A percentile compares a stretch with the other conserved stretches of the same genome.
These are phyloP conservation scores for Fragum whitleyi DNA, from an alignment of 2,888 invertebrate genomes.

Conservation along the genomic window DNA sequence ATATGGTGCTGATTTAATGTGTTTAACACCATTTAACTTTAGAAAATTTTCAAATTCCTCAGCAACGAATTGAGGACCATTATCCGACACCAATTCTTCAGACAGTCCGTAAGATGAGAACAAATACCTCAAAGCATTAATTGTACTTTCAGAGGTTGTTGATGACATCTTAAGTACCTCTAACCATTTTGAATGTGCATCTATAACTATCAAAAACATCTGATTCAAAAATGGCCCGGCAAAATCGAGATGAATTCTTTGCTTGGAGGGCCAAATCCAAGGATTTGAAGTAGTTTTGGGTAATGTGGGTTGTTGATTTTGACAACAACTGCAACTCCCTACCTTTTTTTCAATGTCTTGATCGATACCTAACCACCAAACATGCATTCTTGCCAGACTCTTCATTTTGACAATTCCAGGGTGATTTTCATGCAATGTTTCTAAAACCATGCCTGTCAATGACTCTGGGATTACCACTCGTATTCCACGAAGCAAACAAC, in stretches of 20 bases:
- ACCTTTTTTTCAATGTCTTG: slow-evolving; percentile 67
- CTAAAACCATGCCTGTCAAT: not conserved
- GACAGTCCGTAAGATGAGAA: too few relatives aligned
- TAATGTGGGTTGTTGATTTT: slow-evolving; percentile 50
- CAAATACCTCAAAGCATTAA: slow-evolving; percentile 13
- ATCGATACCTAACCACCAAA: slow-evolving; percentile 41
- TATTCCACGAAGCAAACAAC: not conserved
- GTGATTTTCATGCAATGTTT: not conserved
- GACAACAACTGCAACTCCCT: slow-evolving; percentile 30
- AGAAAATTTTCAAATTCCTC: not conserved
- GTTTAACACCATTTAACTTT: not conserved
- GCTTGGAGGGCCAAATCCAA: slow-evolving; percentile 73
- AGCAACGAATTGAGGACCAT: not conserved
- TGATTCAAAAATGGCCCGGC: slow-evolving; percentile 81
- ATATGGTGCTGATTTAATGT: not conserved
- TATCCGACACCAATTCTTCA: not conserved
- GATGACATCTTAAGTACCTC: slow-evolving; percentile 3
- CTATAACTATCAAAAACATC: slow-evolving; percentile 82
- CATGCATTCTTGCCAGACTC: slow-evolving; percentile 62
- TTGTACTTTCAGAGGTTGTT: slow-evolving; percentile 20
- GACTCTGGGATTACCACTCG: not conserved
- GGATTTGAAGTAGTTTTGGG: slow-evolving; percentile 59
- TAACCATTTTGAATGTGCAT: slow-evolving; percentile 85
- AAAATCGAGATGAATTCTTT: slow-evolving; percentile 85
- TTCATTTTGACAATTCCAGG: slow-evolving; percentile 72